Percentiles rank a stretch among this genome's conserved stretches.
Conservation (phyloP, 2,113 vertebrate genomes). For the Megaptera novaeangliae region DNA sequence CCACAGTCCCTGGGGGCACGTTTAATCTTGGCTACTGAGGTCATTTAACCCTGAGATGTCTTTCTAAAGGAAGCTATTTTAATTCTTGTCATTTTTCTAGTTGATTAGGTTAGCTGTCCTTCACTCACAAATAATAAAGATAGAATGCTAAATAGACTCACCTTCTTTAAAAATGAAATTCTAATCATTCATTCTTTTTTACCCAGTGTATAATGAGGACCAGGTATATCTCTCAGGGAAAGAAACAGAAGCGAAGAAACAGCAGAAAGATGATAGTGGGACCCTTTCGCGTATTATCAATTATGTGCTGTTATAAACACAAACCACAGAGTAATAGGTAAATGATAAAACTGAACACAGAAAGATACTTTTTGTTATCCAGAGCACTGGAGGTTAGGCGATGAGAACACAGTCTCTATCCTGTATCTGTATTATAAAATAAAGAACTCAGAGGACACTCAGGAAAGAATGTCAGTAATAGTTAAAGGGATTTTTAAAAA, state of each 20-base stretch:
- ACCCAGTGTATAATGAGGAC: background rate
- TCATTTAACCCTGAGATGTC: background rate
- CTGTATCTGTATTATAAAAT: background rate
- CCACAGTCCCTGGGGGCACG: background rate
- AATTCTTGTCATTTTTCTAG: background rate
- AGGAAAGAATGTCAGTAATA: background rate
- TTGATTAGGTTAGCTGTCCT: slow-evolving; percentile 13
- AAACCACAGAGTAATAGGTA: background rate
- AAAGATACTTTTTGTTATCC: background rate
- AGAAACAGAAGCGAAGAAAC: background rate
- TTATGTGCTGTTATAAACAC: background rate
- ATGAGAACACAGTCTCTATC: background rate
- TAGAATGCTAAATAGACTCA: background rate
- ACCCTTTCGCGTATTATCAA: background rate
- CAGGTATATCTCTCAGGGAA: background rate
- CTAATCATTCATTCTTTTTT: background rate
- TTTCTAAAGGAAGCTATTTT: slow-evolving; percentile 36
- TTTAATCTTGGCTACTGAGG: slow-evolving; percentile 42
- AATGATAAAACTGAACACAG: background rate
- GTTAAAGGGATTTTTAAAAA: background rate
- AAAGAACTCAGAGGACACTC: background rate
- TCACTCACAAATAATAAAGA: slow-evolving; percentile 41
- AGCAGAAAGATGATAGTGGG: background rate
- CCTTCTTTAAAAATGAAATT: background rate
- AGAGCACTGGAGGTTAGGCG: background rate